Evolutionary conservation across 1,140 invertebrate genomes (phyloP).

Genomic region (Pinna nobilis): DNA sequence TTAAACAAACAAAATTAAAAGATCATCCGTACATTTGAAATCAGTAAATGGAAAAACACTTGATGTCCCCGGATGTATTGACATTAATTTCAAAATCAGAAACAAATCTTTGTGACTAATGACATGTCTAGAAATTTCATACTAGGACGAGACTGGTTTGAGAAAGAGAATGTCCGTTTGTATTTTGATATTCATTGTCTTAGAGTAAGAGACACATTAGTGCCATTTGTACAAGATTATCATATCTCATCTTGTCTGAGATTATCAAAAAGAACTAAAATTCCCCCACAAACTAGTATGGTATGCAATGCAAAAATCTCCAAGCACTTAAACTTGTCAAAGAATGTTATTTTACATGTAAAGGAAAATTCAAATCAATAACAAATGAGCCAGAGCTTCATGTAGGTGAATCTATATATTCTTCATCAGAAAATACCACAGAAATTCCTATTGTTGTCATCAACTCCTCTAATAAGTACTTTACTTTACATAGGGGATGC

Average conservation of each 20-base stretch:
- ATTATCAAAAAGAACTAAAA: background rate
- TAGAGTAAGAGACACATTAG: conserved; percentile 22
- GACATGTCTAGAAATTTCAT: conserved; percentile 30
- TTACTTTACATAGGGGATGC: conserved; percentile 18
- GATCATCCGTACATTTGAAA: conserved; percentile 20
- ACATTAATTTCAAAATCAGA: conserved; percentile 30
- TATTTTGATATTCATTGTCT: conserved; percentile 27
- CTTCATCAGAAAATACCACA: background rate
- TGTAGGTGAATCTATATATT: conserved; percentile 22
- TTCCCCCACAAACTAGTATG: conserved; percentile 30
- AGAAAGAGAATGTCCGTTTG: conserved; percentile 1
- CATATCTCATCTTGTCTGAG: conserved; percentile 22
- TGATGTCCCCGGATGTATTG: background rate
- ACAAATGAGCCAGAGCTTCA: conserved; percentile 19
- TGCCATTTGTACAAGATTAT: conserved; percentile 39
- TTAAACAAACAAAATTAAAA: conserved; percentile 16
- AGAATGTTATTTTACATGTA: background rate
- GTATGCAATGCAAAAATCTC: conserved; percentile 6
- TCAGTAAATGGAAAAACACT: conserved; percentile 23
- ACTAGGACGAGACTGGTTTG: conserved; percentile 25
- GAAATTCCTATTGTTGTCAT: conserved; percentile 28
- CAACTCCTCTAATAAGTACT: conserved; percentile 21
- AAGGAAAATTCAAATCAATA: background rate
- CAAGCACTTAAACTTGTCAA: background rate
- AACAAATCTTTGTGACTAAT: background rate